Conservation (phyloP, 2,888 invertebrate species). For the Hylaea fasciaria region DNA sequence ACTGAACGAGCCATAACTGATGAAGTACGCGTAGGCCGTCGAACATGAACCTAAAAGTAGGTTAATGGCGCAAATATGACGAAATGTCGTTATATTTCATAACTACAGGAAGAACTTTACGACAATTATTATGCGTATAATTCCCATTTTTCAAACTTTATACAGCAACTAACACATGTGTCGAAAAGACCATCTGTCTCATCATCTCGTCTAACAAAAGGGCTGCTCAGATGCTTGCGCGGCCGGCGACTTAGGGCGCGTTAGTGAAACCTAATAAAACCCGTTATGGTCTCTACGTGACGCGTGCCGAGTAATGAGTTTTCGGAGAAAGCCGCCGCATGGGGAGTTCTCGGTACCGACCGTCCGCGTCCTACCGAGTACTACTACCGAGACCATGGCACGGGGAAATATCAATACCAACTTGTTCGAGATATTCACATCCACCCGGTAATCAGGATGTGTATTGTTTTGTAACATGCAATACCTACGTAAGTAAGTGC, state of each 20-base stretch:
- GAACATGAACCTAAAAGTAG: too few species aligned
- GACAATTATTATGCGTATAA: too few species aligned
- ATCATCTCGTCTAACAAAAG: constrained; percentile 54
- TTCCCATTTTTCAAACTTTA: too few species aligned
- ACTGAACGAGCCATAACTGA: too few species aligned
- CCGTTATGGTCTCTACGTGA: constrained; percentile 79
- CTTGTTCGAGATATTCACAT: constrained; percentile 25
- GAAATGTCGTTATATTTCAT: too few species aligned
- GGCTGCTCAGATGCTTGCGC: constrained; percentile 55
- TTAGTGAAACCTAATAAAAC: constrained; percentile 82
- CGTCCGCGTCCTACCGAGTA: constrained; percentile 7
- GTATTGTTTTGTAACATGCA: neutral
- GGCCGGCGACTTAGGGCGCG: constrained; percentile 58
- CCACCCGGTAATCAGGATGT: constrained; percentile 7
- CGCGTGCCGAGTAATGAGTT: constrained; percentile 81
- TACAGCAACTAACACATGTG: neutral
- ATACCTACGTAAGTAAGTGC: neutral
- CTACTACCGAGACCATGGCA: too few species aligned
- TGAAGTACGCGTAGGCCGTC: too few species aligned
- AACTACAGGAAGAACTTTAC: too few species aligned
- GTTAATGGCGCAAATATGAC: too few species aligned
- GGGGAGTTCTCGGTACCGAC: constrained; percentile 56
- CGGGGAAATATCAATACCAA: neutral
- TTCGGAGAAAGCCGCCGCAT: constrained; percentile 76
- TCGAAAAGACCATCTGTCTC: constrained; percentile 40